These are phyloP conservation scores for Microplitis deprimator DNA, from an alignment of 2,888 invertebrate genomes.

Conservation along the genomic window DNA sequence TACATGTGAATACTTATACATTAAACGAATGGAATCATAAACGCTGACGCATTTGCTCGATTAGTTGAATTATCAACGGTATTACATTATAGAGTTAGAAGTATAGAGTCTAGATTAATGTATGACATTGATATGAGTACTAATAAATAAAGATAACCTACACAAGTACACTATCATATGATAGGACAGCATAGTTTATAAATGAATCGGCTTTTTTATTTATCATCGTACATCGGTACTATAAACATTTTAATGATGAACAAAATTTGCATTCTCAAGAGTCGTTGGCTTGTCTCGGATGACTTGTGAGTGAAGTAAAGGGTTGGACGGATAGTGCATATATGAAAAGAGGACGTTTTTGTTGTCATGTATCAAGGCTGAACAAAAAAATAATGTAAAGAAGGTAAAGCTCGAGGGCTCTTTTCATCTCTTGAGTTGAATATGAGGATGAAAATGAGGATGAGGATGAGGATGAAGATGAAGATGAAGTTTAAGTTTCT, in stretches of 20 bases:
- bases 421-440: neutral
- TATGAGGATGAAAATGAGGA: neutral
- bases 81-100: neutral
- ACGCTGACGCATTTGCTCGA: conserved; percentile 1
- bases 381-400: neutral
- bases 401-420: neutral
- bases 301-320: neutral
- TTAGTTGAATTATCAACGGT: neutral
- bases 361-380: neutral
- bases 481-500: neutral
- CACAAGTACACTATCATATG: neutral
- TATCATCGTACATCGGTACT: no score
- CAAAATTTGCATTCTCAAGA: neutral
- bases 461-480: neutral
- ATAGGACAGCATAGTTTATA: neutral
- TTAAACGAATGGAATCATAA: neutral
- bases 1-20: neutral
- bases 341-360: neutral
- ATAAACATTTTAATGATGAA: neutral
- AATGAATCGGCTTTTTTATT: neutral
- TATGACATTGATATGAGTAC: neutral
- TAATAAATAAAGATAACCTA: neutral
- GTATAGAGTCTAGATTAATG: no score
- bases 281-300: neutral
- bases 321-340: neutral